Evolutionary conservation across 2,797 vertebrate species (phyloP).

Genomic region (Etheostoma perlongum): DNA sequence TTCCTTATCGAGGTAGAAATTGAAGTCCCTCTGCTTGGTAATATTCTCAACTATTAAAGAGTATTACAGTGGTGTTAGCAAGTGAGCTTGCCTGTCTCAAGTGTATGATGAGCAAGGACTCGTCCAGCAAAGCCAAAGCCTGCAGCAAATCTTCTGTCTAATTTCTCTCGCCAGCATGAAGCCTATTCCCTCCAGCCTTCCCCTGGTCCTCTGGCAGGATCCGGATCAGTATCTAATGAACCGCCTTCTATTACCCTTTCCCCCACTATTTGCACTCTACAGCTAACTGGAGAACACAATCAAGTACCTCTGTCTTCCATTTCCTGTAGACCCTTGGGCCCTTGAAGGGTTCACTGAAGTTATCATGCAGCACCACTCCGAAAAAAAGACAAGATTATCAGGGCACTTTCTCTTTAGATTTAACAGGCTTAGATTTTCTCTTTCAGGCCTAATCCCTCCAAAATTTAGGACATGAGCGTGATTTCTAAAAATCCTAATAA

Average conservation of each 20-base stretch:
- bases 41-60: slow-evolving; percentile 62
- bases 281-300: slow-evolving; percentile 64
- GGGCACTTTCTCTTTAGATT: slow-evolving; percentile 17
- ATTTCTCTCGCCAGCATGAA: slow-evolving; percentile 67
- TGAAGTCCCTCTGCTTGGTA: slow-evolving; percentile 29
- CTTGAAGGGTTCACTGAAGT: slow-evolving; percentile 25
- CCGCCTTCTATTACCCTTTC: slow-evolving; percentile 77
- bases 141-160: slow-evolving; percentile 70
- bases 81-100: slow-evolving; percentile 59
- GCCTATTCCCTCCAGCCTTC: slow-evolving; percentile 61
- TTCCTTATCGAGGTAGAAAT: slow-evolving; percentile 24
- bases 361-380: slow-evolving; percentile 6
- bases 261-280: slow-evolving; percentile 63
- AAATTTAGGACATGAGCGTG: slow-evolving; percentile 5
- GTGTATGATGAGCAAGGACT: slow-evolving; percentile 63
- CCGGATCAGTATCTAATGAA: slow-evolving; percentile 77
- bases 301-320: slow-evolving; percentile 54
- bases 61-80: slow-evolving; percentile 61
- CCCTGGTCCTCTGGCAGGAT: slow-evolving; percentile 52
- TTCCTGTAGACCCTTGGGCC: slow-evolving; percentile 36
- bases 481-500: slow-evolving; percentile 31
- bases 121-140: slow-evolving; percentile 55
- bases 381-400: slow-evolving; percentile 21
- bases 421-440: slow-evolving; percentile 22
- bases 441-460: slow-evolving; percentile 20